These are phyloP conservation scores for Nemotelus nigrinus DNA, from an alignment of 2,888 invertebrate genomes.

Conservation along the genomic window DNA sequence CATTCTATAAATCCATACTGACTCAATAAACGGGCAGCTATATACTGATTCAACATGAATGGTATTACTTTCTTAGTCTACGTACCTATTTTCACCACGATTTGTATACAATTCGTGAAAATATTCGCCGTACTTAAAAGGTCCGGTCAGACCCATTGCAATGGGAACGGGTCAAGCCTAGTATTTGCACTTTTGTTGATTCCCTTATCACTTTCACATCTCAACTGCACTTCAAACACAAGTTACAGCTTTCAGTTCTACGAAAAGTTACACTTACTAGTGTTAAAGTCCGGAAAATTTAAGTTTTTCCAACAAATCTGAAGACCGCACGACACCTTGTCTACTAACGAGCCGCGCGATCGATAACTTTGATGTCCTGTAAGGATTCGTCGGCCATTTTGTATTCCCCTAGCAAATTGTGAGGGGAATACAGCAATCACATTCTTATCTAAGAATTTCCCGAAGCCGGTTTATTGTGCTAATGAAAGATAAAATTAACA, in stretches of 20 bases:
- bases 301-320: not conserved
- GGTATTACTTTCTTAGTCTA: not conserved
- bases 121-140: constrained; percentile 64
- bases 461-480: constrained; percentile 37
- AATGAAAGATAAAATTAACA: not conserved
- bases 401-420: not conserved
- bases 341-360: not conserved
- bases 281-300: not conserved
- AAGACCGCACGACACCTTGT: not conserved
- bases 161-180: not conserved
- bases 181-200: not conserved
- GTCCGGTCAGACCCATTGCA: constrained; percentile 61
- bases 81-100: constrained; percentile 59
- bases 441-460: constrained; percentile 39
- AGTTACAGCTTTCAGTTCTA: too few species aligned
- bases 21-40: too few species aligned
- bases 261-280: too few species aligned
- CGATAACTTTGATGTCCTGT: constrained; percentile 31
- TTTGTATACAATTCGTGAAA: constrained; percentile 64
- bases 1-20: too few species aligned
- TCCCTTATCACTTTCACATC: constrained; percentile 8
- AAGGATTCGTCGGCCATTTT: constrained; percentile 27
- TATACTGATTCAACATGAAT: too few species aligned
- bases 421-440: constrained; percentile 27
- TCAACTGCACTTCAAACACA: not conserved